phyloP scores from a whole-genome alignment of 2,113 vertebrate genomes.

The Labrus mixtus region DNA sequence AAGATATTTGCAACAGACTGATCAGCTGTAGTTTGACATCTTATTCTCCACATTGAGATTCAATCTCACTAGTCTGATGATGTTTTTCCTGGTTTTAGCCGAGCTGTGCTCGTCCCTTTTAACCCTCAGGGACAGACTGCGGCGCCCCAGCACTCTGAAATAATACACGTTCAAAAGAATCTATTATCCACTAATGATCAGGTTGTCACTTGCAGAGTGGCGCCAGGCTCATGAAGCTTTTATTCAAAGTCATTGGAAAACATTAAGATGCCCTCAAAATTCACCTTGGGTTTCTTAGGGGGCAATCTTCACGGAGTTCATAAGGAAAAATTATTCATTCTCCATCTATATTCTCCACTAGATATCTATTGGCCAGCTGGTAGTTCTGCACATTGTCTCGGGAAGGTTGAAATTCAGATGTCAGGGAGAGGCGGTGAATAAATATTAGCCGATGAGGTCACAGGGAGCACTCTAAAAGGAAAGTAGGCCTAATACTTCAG shows the following conservation, averaged over 20 bases:
- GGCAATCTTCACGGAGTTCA: constrained; percentile 7
- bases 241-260: constrained; percentile 17
- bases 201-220: constrained; percentile 15
- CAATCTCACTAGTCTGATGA: constrained; percentile 25
- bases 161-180: constrained; percentile 48
- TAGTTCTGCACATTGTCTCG: constrained; percentile 7
- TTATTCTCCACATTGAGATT: constrained; percentile 21
- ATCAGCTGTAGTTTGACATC: constrained; percentile 7
- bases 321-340: constrained; percentile 47
- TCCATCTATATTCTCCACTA: constrained; percentile 12
- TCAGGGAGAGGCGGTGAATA: constrained; percentile 50
- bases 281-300: constrained; percentile 47
- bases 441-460: constrained; percentile 36
- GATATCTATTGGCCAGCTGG: constrained; percentile 37
- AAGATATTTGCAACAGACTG: constrained; percentile 2
- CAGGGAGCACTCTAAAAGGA: constrained; percentile 17
- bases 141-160: constrained; percentile 15
- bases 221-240: constrained; percentile 24
- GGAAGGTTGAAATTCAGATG: constrained; percentile 55
- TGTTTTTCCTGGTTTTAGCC: constrained; percentile 1
- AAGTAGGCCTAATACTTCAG: constrained; percentile 2
- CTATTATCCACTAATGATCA: constrained; percentile 43
- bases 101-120: neutral
- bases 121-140: neutral
- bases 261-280: constrained; percentile 34